Base-by-base conservation (phyloP, 1,140 invertebrate genomes). In the Euborellia annulipes region DNA sequence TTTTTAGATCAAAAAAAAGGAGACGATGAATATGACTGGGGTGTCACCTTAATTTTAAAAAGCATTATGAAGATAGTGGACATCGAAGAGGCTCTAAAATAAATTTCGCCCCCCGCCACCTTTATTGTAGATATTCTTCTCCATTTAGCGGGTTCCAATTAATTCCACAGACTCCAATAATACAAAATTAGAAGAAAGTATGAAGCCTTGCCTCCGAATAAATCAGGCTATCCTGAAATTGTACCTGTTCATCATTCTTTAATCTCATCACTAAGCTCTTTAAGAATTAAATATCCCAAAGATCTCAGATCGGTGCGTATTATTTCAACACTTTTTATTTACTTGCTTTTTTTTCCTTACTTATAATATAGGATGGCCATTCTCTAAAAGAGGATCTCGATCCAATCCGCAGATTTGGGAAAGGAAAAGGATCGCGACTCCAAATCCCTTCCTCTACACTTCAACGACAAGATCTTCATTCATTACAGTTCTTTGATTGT, bases 21-120 rank as follows among this genome's bases (percentile, higher is more conserved):
- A 41, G 75, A 80, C 0, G 68, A 85, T 46, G 82, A 91, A 59
- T 98, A 92, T 64, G 93, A 92, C 52, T 98, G 94, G 93, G 91
- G 91, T 27, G 85, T 92, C 19, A 76, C 98, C 74, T 98, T 1
- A 95, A 93, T 62, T 95, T 91, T 56, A 83, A 86, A 54, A 89
- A 88, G 54, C 68, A 78, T 47, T 67, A 65, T 30, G 62, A 58
- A 45, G 36, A 55, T 53, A 37, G 50, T 57, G n/a, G n/a, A n/a
- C 19, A 54, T 50, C 20, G 52, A 72, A 61, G 53, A 66, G 50
- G 19, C 60, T 62, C n/a, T 69, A 59, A 53, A n/a, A 66, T 49
- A 68, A 57, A 58, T 68, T 21, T 58, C 62, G 47, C 78, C 79
- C 63, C 72, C 78, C 1, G 63, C 71, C 0, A 66, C 65, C 8